Evolutionary conservation across 2,797 vertebrate genomes (phyloP).

Genomic region (Lithobates sylvaticus): DNA sequence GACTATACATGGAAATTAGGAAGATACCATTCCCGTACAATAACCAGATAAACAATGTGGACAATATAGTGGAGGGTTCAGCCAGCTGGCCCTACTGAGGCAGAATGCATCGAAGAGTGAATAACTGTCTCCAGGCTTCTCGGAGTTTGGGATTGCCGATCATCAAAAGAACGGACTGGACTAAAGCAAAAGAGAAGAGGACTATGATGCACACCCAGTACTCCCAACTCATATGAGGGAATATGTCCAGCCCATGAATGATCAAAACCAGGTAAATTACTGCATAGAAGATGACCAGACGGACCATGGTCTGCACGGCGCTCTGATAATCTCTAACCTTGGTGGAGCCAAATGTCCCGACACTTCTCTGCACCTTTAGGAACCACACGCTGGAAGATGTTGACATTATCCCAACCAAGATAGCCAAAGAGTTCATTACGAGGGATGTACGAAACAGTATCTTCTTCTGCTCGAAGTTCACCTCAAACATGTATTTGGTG

Average conservation of each 20-base stretch:
- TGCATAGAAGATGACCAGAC: background rate
- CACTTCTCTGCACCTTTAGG: background rate
- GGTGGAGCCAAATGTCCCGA: background rate
- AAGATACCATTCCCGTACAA: too few species aligned
- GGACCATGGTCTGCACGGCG: background rate
- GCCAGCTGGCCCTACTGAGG: too few species aligned
- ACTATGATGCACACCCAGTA: background rate
- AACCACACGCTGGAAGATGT: background rate
- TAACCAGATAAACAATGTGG: too few species aligned
- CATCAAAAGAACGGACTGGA: background rate
- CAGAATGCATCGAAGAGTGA: background rate
- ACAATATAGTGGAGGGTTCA: too few species aligned
- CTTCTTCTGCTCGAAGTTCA: background rate
- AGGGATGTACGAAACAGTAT: background rate
- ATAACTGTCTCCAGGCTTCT: background rate
- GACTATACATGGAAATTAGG: too few species aligned
- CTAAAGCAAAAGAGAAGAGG: constrained; percentile 7
- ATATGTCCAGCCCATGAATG: background rate
- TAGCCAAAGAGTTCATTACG: background rate
- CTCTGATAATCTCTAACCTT: background rate
- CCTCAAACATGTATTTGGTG: background rate
- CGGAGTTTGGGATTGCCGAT: background rate
- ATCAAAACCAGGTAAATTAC: background rate
- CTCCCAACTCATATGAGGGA: background rate
- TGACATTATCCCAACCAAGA: background rate